phyloP scores from a whole-genome alignment of 2,888 invertebrate species.

The Euphydryas editha region DNA sequence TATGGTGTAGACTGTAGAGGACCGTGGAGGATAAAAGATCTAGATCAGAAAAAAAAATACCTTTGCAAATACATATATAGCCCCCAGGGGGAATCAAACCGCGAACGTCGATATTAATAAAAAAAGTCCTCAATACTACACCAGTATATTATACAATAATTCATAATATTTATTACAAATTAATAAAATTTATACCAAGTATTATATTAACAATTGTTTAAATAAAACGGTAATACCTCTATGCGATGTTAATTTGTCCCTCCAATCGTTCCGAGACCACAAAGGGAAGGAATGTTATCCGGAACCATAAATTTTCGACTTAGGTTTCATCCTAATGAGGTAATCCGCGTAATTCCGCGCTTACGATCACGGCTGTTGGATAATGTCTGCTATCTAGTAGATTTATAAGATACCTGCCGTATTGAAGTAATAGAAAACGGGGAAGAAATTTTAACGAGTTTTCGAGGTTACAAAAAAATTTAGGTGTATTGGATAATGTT shows the following conservation, averaged over 20 bases:
- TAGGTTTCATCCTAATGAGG: slow-evolving; percentile 48
- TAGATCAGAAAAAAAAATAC: too few relatives aligned
- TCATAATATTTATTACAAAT: too few relatives aligned
- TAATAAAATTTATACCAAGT: too few relatives aligned
- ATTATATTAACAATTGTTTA: not conserved
- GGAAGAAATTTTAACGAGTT: not conserved
- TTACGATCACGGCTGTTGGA: slow-evolving; percentile 41
- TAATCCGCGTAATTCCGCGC: slow-evolving; percentile 45
- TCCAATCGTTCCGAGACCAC: slow-evolving; percentile 50
- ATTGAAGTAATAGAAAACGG: slow-evolving; percentile 8
- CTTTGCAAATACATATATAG: too few relatives aligned
- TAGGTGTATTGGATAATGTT: slow-evolving; percentile 4
- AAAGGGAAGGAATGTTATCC: slow-evolving; percentile 41
- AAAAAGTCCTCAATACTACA: too few relatives aligned
- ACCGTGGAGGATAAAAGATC: too few relatives aligned
- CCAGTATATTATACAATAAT: too few relatives aligned
- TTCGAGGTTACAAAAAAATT: not conserved
- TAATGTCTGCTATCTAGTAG: slow-evolving; percentile 38
- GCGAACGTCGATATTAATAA: too few relatives aligned
- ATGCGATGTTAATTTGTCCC: slow-evolving; percentile 23
- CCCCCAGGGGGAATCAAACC: too few relatives aligned
- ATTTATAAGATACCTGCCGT: slow-evolving; percentile 39
- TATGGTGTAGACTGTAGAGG: too few relatives aligned
- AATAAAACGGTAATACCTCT: not conserved
- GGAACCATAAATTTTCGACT: slow-evolving; percentile 44